Percentiles rank a stretch among this genome's conserved stretches.
Evolutionary conservation across 2,888 invertebrate species (phyloP).

Genomic region (Germaria angustata): DNA sequence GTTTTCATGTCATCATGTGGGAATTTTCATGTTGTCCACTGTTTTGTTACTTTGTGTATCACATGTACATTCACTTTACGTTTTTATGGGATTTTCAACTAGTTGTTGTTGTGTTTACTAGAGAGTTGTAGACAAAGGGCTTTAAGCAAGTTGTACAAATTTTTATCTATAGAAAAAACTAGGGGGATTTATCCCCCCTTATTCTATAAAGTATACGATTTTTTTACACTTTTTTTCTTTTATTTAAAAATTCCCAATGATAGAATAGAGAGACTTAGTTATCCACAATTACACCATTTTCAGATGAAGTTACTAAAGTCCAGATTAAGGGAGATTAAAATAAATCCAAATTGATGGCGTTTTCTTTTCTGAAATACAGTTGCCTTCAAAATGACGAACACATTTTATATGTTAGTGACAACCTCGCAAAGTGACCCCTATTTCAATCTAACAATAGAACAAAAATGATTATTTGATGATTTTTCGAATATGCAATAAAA

Average conservation of each 20-base stretch:
- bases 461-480: no score
- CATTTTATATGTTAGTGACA: no score
- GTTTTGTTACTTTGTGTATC: constrained; percentile 35
- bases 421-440: no score
- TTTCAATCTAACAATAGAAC: no score
- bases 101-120: constrained; percentile 1
- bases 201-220: not conserved
- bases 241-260: constrained; percentile 17
- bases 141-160: constrained; percentile 46
- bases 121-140: constrained; percentile 14
- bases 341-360: no score
- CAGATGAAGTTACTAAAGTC: not conserved
- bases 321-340: no score
- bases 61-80: constrained; percentile 42
- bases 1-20: constrained; percentile 68
- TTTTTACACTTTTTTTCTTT: not conserved
- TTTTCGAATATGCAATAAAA: no score
- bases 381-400: no score
- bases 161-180: no score
- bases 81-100: constrained; percentile 52
- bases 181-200: not conserved
- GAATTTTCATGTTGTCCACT: constrained; percentile 66
- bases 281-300: constrained; percentile 17
- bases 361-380: no score
- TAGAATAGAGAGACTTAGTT: constrained; percentile 20